Percentiles rank a stretch among this genome's conserved stretches.
Evolutionary conservation across 2,888 invertebrate genomes (phyloP).

Genomic region (Lycia hirtaria): DNA sequence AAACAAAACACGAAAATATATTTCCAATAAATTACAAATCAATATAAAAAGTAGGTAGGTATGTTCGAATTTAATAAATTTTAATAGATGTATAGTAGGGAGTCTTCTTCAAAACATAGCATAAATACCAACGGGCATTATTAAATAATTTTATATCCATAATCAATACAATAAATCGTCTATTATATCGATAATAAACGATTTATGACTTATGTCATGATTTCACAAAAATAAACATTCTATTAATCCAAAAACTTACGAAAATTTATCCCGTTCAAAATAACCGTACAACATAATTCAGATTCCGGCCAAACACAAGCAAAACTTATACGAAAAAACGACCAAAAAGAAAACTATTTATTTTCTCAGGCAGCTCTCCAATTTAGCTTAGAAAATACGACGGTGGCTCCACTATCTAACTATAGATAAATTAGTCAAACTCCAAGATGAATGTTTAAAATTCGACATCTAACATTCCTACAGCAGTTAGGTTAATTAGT

Average conservation of each 20-base stretch:
- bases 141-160: too few species aligned
- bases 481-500: constrained; percentile 78
- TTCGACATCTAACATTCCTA: constrained; percentile 30
- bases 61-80: too few species aligned
- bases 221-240: neutral
- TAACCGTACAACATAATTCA: constrained; percentile 29
- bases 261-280: constrained; percentile 10
- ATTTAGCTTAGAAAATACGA: neutral
- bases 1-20: too few species aligned
- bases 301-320: constrained; percentile 33
- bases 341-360: neutral
- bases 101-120: too few species aligned
- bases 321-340: constrained; percentile 8
- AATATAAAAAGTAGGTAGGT: too few species aligned
- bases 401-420: neutral
- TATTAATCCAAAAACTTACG: neutral
- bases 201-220: neutral
- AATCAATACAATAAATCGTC: neutral
- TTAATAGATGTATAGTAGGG: too few species aligned
- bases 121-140: too few species aligned
- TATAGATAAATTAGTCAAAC: neutral
- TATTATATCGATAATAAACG: neutral
- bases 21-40: too few species aligned
- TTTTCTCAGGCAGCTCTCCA: neutral
- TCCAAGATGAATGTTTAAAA: constrained; percentile 29